These are phyloP conservation scores for Dione juno DNA, from an alignment of 2,888 invertebrate genomes.

Conservation along the genomic window DNA sequence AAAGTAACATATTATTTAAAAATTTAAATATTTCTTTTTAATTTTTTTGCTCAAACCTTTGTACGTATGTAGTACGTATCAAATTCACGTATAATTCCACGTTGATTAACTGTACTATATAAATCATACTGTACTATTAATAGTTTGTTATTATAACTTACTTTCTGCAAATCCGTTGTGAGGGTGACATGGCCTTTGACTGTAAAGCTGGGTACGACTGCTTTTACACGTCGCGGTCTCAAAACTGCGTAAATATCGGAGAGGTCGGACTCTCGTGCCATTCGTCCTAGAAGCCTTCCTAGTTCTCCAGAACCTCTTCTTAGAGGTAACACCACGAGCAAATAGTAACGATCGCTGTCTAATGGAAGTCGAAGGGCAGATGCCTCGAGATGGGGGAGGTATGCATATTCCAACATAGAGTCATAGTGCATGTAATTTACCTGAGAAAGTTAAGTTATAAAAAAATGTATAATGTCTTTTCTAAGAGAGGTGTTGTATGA, in stretches of 20 bases:
- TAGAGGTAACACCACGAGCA: slow-evolving; percentile 88
- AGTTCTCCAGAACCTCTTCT: slow-evolving; percentile 85
- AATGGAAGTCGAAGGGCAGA: slow-evolving; percentile 90
- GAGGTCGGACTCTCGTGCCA: slow-evolving; percentile 85
- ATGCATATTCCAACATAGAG: slow-evolving; percentile 89
- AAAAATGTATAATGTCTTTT: no score
- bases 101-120: no score
- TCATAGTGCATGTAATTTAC: slow-evolving; percentile 90
- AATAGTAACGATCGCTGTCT: slow-evolving; percentile 90
- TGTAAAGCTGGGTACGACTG: slow-evolving; percentile 91
- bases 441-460: slow-evolving; percentile 52
- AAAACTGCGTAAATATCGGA: slow-evolving; percentile 87
- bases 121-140: no score
- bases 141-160: slow-evolving; percentile 61
- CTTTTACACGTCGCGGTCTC: slow-evolving; percentile 88
- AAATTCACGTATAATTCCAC: no score
- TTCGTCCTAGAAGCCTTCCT: slow-evolving; percentile 85
- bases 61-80: no score
- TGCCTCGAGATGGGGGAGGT: slow-evolving; percentile 88
- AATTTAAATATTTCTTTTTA: no score
- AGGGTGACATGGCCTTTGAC: slow-evolving; percentile 90
- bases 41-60: no score
- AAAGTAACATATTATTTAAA: no score
- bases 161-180: slow-evolving; percentile 92
- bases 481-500: no score